Conservation (phyloP, 2,888 invertebrate species). For the Archaeoteleia sp. region DNA sequence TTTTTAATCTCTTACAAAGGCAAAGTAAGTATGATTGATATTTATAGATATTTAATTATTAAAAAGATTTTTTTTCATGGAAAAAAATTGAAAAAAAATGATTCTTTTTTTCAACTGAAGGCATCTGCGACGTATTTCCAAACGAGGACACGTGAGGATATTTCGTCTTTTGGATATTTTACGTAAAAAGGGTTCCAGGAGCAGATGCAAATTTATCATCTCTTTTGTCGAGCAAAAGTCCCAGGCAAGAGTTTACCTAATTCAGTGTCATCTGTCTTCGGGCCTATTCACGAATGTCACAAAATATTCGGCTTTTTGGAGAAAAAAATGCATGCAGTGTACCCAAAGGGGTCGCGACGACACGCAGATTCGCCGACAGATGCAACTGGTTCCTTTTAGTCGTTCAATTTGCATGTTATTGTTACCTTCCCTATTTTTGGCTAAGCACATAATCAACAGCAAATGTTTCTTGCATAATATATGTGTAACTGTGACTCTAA, state of each 20-base stretch:
- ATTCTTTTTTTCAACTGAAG: too few species aligned
- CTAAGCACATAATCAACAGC: constrained; percentile 20
- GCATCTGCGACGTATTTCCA: too few species aligned
- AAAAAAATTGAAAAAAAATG: too few species aligned
- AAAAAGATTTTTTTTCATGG: too few species aligned
- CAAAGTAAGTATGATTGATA: too few species aligned
- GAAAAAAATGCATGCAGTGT: constrained; percentile 32
- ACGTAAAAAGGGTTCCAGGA: constrained; percentile 53
- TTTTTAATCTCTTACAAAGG: too few species aligned
- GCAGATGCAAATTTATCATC: constrained; percentile 58
- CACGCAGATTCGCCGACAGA: constrained; percentile 30
- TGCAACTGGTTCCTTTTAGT: constrained; percentile 35
- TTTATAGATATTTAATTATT: too few species aligned
- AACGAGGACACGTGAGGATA: too few species aligned
- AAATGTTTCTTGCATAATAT: constrained; percentile 32
- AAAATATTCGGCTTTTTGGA: constrained; percentile 42
- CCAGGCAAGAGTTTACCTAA: constrained; percentile 44
- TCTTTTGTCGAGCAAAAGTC: constrained; percentile 47
- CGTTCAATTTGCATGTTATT: constrained; percentile 44
- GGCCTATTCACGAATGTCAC: constrained; percentile 35
- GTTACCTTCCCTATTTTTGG: constrained; percentile 35
- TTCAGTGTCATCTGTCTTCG: constrained; percentile 50
- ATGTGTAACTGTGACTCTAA: neutral
- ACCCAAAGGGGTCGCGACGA: constrained; percentile 38
- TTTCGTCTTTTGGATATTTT: constrained; percentile 41